These are phyloP conservation scores for Notothenia rossii DNA, from an alignment of 2,113 vertebrate genomes.

Conservation along the genomic window DNA sequence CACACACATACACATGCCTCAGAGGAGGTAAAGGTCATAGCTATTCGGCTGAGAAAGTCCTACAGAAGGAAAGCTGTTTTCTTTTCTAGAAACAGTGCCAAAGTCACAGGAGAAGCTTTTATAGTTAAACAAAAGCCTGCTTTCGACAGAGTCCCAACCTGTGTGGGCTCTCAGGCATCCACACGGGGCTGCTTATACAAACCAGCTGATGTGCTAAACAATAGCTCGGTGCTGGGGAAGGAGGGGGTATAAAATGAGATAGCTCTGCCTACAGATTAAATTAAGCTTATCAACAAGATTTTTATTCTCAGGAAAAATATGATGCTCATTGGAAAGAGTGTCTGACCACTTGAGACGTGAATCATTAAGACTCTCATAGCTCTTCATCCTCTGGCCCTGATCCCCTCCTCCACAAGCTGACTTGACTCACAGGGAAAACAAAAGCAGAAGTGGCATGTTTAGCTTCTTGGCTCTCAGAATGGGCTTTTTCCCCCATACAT, in stretches of 20 bases:
- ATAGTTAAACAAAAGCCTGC: conserved; percentile 65
- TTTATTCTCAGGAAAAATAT: not conserved
- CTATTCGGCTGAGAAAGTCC: conserved; percentile 46
- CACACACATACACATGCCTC: conserved; percentile 21
- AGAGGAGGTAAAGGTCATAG: conserved; percentile 40
- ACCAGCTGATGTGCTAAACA: conserved; percentile 38
- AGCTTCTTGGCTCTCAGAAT: conserved; percentile 54
- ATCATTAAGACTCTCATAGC: not conserved
- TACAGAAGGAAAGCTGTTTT: conserved; percentile 20
- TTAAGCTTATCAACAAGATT: not conserved
- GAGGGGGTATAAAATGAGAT: conserved; percentile 25
- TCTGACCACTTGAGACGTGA: not conserved
- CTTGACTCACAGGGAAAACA: conserved; percentile 45
- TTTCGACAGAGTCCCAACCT: conserved; percentile 56
- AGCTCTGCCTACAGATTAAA: conserved; percentile 12
- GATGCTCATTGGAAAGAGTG: not conserved
- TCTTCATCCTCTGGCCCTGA: not conserved
- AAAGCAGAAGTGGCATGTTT: conserved; percentile 59
- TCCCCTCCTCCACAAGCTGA: conserved; percentile 32
- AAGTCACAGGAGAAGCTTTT: conserved; percentile 54
- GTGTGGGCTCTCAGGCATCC: conserved; percentile 72
- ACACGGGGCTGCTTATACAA: conserved; percentile 33
- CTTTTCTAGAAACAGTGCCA: conserved; percentile 47
- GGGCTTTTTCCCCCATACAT: conserved; percentile 38
- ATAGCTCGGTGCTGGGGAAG: conserved; percentile 15